Evolutionary conservation across 2,888 invertebrate genomes (phyloP), one percentile per base, ranked within the genome.

Genomic region (Ctena decussata): DNA sequence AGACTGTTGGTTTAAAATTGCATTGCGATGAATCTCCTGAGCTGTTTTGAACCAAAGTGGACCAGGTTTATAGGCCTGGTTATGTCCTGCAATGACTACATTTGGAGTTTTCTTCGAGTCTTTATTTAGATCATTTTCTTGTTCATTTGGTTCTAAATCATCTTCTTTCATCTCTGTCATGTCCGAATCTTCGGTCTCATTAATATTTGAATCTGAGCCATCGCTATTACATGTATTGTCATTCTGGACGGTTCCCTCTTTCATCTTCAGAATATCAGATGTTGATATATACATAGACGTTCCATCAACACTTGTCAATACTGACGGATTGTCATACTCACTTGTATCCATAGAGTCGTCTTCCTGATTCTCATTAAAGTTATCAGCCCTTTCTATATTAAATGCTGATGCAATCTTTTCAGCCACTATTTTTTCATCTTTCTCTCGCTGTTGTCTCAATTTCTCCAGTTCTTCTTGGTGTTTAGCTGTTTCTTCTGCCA

Each of bases 221-320:
- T 65, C 65, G 18, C n/a, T 70, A 21, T n/a, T 27, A n/a, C n/a
- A n/a, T n/a, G n/a, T n/a, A n/a, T n/a, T n/a, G 53, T 87, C 87
- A 70, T 69, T 82, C 41, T 73, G 80, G 3, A 41, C 49, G 39
- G 73, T 80, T n/a, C 77, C 74, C 11, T 65, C 81, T 18, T 80
- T 82, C 74, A 85, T 80, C 27, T 78, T 76, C 37, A 78, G 60
- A n/a, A 27, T 76, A 57, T 77, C 77, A 24, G 78, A 46, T 18
- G 80, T 75, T 30, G 86, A 77, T 11, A 91, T 91, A 75, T 89
- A 91, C 91, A 91, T 91, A 1, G 87, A 83, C 86, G 86, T 88
- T 37, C 88, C 89, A 74, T 91, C 89, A 6, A 79, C 86, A 46
- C 84, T 82, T 5, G 86, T 85, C 41, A 89, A 70, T 24, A 86